A percentile compares a stretch with the other conserved stretches of the same genome.
Evolutionary conservation across 2,113 vertebrate species (phyloP).

Genomic region (Toxotes chatareus): DNA sequence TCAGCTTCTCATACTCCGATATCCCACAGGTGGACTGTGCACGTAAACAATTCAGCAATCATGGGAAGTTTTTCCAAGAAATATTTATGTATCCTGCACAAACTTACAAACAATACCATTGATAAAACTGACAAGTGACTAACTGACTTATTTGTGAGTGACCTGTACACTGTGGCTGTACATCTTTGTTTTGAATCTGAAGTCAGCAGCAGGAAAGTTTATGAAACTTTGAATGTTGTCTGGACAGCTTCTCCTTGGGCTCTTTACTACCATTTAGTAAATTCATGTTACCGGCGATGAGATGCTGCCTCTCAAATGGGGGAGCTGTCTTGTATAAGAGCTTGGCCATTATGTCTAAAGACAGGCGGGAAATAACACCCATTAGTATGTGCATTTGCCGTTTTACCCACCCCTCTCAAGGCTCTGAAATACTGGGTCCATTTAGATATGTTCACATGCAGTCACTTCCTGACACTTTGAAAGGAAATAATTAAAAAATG

Average conservation of each 20-base stretch:
- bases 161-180: background rate
- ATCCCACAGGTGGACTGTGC: conserved; percentile 20
- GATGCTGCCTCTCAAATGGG: conserved; percentile 23
- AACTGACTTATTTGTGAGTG: background rate
- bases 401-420: conserved; percentile 23
- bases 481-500: conserved; percentile 20
- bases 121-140: background rate
- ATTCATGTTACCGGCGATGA: background rate
- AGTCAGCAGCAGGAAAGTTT: conserved; percentile 15
- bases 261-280: conserved; percentile 50
- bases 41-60: conserved; percentile 33
- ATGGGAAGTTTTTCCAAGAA: conserved; percentile 39
- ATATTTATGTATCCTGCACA: background rate
- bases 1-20: background rate
- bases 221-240: conserved; percentile 36
- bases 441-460: conserved; percentile 48
- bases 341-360: conserved; percentile 65
- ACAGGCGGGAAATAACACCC: conserved; percentile 61
- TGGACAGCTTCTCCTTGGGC: conserved; percentile 24
- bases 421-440: conserved; percentile 48
- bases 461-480: conserved; percentile 52
- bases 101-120: conserved; percentile 1
- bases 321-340: conserved; percentile 47
- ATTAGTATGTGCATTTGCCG: conserved; percentile 73
- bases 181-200: conserved; percentile 17